Evolutionary conservation across 2,113 vertebrate species (phyloP).

Genomic region (Irena cyanogastra): DNA sequence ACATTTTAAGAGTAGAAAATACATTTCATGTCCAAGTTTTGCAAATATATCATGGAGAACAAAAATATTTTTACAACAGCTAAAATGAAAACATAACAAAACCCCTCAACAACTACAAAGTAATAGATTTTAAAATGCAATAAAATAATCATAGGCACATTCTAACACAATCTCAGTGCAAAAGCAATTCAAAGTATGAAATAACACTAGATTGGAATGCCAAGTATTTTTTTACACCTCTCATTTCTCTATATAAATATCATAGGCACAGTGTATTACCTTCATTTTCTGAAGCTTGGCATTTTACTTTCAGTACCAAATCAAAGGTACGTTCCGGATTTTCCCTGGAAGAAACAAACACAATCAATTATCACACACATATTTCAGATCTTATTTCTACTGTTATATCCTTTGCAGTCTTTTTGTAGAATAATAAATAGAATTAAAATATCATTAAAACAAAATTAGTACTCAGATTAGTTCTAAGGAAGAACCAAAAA

Average conservation of each 20-base stretch:
- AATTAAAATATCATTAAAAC: neutral
- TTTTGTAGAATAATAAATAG: neutral
- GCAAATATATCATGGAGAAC: neutral
- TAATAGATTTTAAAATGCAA: neutral
- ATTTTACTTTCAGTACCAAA: constrained; percentile 89
- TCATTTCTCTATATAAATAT: neutral
- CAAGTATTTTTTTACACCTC: neutral
- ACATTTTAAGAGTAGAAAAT: neutral
- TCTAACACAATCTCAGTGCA: neutral
- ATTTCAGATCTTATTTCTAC: neutral
- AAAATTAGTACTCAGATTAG: neutral
- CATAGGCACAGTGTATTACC: constrained; percentile 68
- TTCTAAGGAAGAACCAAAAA: neutral
- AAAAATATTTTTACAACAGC: neutral
- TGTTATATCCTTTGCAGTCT: neutral
- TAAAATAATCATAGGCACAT: neutral
- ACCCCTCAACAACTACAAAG: neutral
- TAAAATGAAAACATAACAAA: neutral
- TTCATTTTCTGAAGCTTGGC: constrained; percentile 86
- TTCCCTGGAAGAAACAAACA: constrained; percentile 78
- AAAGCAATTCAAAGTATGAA: neutral
- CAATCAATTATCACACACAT: neutral
- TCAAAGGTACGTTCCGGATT: constrained; percentile 94
- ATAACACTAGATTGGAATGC: neutral
- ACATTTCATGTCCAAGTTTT: neutral